Evolutionary conservation across 2,797 vertebrate genomes (phyloP), one percentile per base, ranked within the genome.

Genomic region (Falco naumanni): DNA sequence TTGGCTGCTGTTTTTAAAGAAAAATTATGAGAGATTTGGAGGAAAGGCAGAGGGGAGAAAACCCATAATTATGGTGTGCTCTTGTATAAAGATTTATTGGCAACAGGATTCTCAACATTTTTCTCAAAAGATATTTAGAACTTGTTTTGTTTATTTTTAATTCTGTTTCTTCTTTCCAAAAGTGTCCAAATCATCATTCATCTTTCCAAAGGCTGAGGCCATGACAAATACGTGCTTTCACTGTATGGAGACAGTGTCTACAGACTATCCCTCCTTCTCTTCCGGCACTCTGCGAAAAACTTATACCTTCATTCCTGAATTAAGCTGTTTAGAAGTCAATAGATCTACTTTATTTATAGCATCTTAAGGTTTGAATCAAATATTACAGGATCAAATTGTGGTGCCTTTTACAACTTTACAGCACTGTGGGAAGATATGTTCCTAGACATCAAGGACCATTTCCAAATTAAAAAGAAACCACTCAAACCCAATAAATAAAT

Each of bases 101-200:
- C 70, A 81, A 29, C 54, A 61, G 31, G 20, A 80, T 92, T 76
- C 50, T 80, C 39, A 76, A 22, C 16, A 33, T 87, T 94, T 85
- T 82, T 64, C 45, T 31, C 19, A 43, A 88, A 89, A 61, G 9
- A 45, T 5, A 1, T 70, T 65, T 71, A 39, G 28, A 84, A 51
- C 5, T 47, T 51, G 31, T 37, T 10, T 33, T 80, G 39, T 72
- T 74, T 90, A 61, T 71, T 70, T 65, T 17, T 4, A 56, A 83
- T 90, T 83, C 70, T 95, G 13, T 80, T 89, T 89, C 34, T 76
- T 95, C 41, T 92, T 92, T 88, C n/a, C 37, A 20, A 17, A 81
- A 91, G 5, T n/a, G 14, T 84, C 20, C 20, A 82, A 43, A 70
- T 70, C 74, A 54, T 70, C 61, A 33, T 77, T 93, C 11, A 0